phyloP scores from a whole-genome alignment of 1,140 invertebrate genomes.

The Melipona quadrifasciata region DNA sequence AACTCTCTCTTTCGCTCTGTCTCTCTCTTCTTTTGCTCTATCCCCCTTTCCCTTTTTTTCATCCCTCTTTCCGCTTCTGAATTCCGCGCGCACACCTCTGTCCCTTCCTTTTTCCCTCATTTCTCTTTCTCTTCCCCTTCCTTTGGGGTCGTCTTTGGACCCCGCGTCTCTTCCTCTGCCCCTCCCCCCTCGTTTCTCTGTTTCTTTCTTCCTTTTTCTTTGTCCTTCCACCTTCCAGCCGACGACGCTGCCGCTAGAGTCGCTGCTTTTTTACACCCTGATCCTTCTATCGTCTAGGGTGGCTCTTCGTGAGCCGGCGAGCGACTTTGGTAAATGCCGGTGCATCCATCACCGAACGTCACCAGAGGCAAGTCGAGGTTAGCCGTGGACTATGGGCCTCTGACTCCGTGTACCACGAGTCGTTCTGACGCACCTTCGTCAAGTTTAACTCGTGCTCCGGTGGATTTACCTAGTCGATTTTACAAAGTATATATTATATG shows the following conservation, averaged over 20 bases:
- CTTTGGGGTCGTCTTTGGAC: slow-evolving; percentile 28
- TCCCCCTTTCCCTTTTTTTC: neutral
- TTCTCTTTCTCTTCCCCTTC: slow-evolving; percentile 16
- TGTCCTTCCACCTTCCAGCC: slow-evolving; percentile 20
- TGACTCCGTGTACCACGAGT: neutral
- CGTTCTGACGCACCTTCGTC: neutral
- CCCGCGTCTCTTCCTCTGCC: neutral
- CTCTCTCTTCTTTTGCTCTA: neutral
- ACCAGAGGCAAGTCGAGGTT: neutral
- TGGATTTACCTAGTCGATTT: neutral
- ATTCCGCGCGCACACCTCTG: slow-evolving; percentile 55
- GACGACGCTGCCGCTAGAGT: neutral
- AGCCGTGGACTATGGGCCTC: neutral
- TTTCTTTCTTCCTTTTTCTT: slow-evolving; percentile 1
- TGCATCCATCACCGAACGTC: slow-evolving; percentile 62
- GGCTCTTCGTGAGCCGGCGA: slow-evolving; percentile 46
- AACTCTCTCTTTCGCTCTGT: no score
- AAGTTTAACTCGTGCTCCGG: neutral
- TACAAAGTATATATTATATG: neutral
- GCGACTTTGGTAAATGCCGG: slow-evolving; percentile 61
- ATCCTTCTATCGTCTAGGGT: slow-evolving; percentile 46
- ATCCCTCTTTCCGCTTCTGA: slow-evolving; percentile 28
- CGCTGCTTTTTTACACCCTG: slow-evolving; percentile 42
- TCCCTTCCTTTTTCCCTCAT: slow-evolving; percentile 34
- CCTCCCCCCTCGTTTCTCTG: neutral